Conservation (phyloP, 2,113 vertebrate species). For the Sinocyclocheilus maitianheensis region DNA sequence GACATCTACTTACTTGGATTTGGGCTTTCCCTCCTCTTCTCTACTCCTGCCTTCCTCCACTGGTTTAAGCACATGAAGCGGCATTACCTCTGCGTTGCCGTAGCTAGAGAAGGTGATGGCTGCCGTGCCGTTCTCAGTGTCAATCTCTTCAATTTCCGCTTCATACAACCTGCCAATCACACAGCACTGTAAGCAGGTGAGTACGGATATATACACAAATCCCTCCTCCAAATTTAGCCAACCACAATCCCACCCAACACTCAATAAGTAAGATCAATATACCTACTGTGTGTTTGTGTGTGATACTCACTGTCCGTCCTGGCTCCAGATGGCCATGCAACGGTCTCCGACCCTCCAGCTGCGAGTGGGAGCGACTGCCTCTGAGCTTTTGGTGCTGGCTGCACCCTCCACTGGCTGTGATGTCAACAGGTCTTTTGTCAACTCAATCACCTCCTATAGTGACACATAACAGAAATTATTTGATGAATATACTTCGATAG, state of each 20-base stretch:
- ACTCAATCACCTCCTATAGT: conserved; percentile 94
- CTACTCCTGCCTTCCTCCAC: conserved; percentile 86
- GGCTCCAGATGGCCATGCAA: conserved; percentile 93
- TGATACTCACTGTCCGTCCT: conserved; percentile 96
- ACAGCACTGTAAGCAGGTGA: conserved; percentile 99
- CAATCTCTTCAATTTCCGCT: conserved; percentile 98
- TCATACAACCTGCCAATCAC: conserved; percentile 97
- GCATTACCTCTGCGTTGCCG: conserved; percentile 95
- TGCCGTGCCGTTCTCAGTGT: conserved; percentile 92
- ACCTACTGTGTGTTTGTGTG: neutral
- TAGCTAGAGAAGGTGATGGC: conserved; percentile 92
- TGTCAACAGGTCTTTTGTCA: conserved; percentile 95
- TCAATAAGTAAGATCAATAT: neutral
- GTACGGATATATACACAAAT: conserved; percentile 84
- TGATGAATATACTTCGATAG: neutral
- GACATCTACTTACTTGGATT: conserved; percentile 84
- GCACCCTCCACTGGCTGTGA: conserved; percentile 88
- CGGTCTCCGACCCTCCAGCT: conserved; percentile 92
- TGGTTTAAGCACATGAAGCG: conserved; percentile 88
- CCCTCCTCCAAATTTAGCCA: neutral
- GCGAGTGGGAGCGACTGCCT: conserved; percentile 77
- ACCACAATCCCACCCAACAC: no score
- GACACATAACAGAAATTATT: conserved; percentile 24
- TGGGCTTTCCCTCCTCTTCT: conserved; percentile 88
- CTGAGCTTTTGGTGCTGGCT: conserved; percentile 80